Base-by-base conservation (phyloP, 2,797 vertebrate species). In the Onychomys leucogaster region DNA sequence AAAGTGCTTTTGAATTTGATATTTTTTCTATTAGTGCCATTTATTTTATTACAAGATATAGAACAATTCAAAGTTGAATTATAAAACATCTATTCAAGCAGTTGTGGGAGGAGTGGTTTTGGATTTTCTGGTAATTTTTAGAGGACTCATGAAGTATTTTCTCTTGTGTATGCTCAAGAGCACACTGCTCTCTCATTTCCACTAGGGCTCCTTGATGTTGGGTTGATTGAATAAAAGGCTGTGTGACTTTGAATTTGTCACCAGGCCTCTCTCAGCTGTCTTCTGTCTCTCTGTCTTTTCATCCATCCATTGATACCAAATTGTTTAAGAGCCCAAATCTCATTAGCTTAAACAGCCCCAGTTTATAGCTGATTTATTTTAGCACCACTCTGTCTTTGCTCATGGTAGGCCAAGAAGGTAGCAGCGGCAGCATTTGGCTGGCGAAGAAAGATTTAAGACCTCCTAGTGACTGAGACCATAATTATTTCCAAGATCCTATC, bases 1-100 rank as follows among this genome's bases (percentile, higher is more conserved):
- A 90, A 92, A 73, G 81, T 95, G 27, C 17, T 91, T 90, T 88
- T 49, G 16, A 63, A 52, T 86, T 91, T 93, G 43, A 41, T 83
- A 59, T 55, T 82, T 93, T 89, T 87, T 89, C 19, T 81, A 32
- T 75, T 59, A 89, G 49, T 65, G 11, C 52, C 25, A 59, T 16
- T 97, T 69, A 81, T 73, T 89, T 94, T 85, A 82, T 89, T 25
- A 29, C 61, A 46, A 10, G 61, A 78, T 86, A 29, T n/a, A 65
- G 27, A 86, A 19, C 52, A 97, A 59, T 67, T 29, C 57, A 83
- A 76, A 3, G 1, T 71, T 84, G 80, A 84, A 71, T 86, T 83
- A 63, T 23, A 73, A 81, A 71, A 5, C n/a, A 10, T 87, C 82
- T 88, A 46, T 41, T 90, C 71, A 92, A 63, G 55, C 2, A 43